phyloP scores from a whole-genome alignment of 2,113 vertebrate genomes.

The Oreocharis arfaki region DNA sequence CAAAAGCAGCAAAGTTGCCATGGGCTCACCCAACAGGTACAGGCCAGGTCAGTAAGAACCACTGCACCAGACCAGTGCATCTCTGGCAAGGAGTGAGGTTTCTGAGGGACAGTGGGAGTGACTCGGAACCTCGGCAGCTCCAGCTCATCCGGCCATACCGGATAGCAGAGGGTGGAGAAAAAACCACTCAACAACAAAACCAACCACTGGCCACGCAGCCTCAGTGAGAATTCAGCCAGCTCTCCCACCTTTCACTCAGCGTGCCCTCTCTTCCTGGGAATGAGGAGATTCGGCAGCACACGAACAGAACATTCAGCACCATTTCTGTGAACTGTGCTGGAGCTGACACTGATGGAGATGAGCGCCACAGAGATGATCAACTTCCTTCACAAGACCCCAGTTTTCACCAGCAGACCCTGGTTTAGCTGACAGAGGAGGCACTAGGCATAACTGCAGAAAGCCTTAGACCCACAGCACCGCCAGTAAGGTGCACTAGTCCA shows the following conservation, averaged over 20 bases:
- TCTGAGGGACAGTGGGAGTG: neutral
- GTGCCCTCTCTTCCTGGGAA: neutral
- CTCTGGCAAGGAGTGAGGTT: neutral
- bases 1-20: neutral
- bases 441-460: neutral
- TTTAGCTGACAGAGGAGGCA: neutral
- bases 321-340: neutral
- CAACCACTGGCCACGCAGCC: neutral
- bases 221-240: neutral
- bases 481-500: neutral
- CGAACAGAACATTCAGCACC: neutral
- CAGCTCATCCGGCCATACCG: neutral
- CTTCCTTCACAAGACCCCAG: neutral
- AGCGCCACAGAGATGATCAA: neutral
- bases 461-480: neutral
- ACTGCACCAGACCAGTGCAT: neutral
- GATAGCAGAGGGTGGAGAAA: neutral
- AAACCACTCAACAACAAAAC: neutral
- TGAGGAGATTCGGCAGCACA: neutral
- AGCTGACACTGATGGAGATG: neutral
- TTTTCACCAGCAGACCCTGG: neutral
- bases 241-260: neutral
- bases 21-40: fast-evolving
- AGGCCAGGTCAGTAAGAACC: neutral
- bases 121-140: neutral